These are phyloP conservation scores for Schizotus pectinicornis DNA, from an alignment of 2,888 invertebrate genomes.

Conservation along the genomic window DNA sequence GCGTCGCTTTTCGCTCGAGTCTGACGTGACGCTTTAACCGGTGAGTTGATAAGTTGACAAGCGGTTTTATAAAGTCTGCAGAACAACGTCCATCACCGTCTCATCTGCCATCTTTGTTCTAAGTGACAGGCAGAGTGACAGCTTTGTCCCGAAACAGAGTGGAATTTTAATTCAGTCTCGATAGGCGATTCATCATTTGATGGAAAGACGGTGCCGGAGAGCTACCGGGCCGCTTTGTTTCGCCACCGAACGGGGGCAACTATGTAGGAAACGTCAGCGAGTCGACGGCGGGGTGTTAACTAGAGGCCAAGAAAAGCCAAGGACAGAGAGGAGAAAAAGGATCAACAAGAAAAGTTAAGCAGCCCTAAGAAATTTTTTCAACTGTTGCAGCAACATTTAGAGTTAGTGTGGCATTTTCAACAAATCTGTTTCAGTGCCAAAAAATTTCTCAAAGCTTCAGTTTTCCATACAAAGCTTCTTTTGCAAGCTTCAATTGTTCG, in stretches of 20 bases:
- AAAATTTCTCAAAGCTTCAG: too few species aligned
- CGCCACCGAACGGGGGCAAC: too few species aligned
- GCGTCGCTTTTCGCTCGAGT: constrained; percentile 14
- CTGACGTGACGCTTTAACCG: constrained; percentile 20
- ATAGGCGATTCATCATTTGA: constrained; percentile 32
- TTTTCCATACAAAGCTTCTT: too few species aligned
- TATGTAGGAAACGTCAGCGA: background rate
- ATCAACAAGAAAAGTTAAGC: too few species aligned
- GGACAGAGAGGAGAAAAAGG: background rate
- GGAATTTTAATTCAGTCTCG: constrained; percentile 56
- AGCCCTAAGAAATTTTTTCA: too few species aligned
- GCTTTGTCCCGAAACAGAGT: constrained; percentile 55
- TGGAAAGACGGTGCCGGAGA: constrained; percentile 3
- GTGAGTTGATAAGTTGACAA: constrained; percentile 40
- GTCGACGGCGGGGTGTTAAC: background rate
- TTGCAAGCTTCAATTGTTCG: too few species aligned
- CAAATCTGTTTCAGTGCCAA: too few species aligned
- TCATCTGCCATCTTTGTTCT: constrained; percentile 54
- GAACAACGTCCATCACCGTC: constrained; percentile 47
- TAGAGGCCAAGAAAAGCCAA: background rate
- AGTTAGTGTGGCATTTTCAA: too few species aligned
- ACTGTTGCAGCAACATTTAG: too few species aligned
- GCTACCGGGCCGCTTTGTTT: constrained; percentile 16
- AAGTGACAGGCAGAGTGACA: constrained; percentile 57
- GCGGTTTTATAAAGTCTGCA: constrained; percentile 42